A percentile compares a stretch with the other conserved stretches of the same genome.
phyloP scores from a whole-genome alignment of 2,888 invertebrate genomes.

The Drosophila tripunctata region DNA sequence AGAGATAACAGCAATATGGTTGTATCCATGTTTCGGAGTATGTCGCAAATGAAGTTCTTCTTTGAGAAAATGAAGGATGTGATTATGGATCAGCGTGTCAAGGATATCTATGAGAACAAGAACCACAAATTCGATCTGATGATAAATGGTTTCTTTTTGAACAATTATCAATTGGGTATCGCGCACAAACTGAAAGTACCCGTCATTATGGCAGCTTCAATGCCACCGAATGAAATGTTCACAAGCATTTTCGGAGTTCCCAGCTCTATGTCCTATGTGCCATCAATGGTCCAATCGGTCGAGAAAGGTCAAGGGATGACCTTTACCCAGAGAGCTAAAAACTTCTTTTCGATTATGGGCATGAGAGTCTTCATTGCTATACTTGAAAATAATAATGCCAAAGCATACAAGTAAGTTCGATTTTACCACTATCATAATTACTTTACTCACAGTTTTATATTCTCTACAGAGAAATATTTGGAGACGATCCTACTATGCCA shows the following conservation, averaged over 20 bases:
- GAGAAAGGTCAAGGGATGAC: slow-evolving; percentile 44
- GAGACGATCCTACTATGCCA: slow-evolving; percentile 65
- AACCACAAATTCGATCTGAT: slow-evolving; percentile 77
- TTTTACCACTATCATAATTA: too few relatives aligned
- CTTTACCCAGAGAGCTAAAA: slow-evolving; percentile 57
- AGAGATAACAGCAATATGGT: slow-evolving; percentile 57
- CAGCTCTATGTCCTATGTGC: slow-evolving; percentile 59
- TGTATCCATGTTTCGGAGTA: background rate
- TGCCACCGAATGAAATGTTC: slow-evolving; percentile 49
- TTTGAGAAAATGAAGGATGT: slow-evolving; percentile 58
- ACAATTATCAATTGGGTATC: slow-evolving; percentile 73
- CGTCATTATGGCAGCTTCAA: slow-evolving; percentile 56
- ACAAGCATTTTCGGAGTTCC: slow-evolving; percentile 74
- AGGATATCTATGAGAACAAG: slow-evolving; percentile 66
- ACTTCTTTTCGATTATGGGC: slow-evolving; percentile 23
- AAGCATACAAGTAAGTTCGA: slow-evolving; percentile 44
- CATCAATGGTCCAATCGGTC: slow-evolving; percentile 35
- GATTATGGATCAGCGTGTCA: slow-evolving; percentile 60
- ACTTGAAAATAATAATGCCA: slow-evolving; percentile 16
- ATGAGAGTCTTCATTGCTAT: slow-evolving; percentile 7
- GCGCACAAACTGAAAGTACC: slow-evolving; percentile 79
- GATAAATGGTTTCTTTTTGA: slow-evolving; percentile 78
- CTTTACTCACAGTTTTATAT: background rate
- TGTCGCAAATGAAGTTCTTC: slow-evolving; percentile 45
- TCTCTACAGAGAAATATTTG: slow-evolving; percentile 43